Base-by-base conservation (phyloP, 2,113 vertebrate genomes). In the Pan paniscus region DNA sequence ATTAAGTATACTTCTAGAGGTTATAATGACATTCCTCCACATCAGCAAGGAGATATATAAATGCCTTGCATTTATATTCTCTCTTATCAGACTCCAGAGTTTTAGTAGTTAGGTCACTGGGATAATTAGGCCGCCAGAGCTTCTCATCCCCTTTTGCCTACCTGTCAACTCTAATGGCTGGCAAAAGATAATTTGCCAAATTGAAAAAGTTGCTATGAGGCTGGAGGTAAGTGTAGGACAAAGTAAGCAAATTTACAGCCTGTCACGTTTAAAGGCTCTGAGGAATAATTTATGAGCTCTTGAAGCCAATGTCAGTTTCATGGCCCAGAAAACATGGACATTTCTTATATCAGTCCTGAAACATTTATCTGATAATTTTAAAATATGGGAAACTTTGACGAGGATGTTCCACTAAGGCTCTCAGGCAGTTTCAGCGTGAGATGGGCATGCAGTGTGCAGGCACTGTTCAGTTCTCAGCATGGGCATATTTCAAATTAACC, bases 101-200 rank as follows among this genome's bases (percentile, higher is more conserved):
- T 97, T 96, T 76, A 97, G 94, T 78, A 97, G 80, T 98, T 97
- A 97, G 95, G 87, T 93, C 93, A 73, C 70, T 85, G 72, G 32
- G 73, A 97, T 98, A 98, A 98, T 98, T 97, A 97, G 59, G 40
- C 75, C 4, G 0, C 82, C 90, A 72, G 80, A 89, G 84, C 81
- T 87, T 70, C 89, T 97, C 72, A 35, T 76, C 23, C 12, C 18
- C 22, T 87, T 90, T 97, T 90, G 68, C 97, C 90, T 97, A 81
- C 90, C 95, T 97, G 96, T 94, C 86, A 96, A 17, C 52, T 98
- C 95, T 67, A 96, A 97, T 85, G 97, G 81, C 23, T 18, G 22
- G 52, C 48, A 91, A 94, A 97, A 98, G 93, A 97, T 92, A 97
- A 98, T 97, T 98, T 96, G 88, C 82, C 67, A 96, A 96, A 97